A percentile compares a stretch with the other conserved stretches of the same genome.
Evolutionary conservation across 2,888 invertebrate species (phyloP).

Genomic region (Copidosoma aretas): DNA sequence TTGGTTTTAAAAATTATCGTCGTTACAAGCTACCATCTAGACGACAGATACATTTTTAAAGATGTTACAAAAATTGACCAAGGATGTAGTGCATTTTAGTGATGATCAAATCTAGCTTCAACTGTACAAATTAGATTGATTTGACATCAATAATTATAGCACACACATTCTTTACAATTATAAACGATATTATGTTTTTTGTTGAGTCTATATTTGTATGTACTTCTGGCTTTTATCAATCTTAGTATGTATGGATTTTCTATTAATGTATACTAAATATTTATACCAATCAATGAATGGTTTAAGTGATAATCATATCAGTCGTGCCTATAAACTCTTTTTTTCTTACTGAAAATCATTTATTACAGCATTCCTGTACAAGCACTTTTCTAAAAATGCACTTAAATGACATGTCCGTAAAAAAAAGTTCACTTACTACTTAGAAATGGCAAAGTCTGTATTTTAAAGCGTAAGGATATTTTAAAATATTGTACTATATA

Average conservation of each 20-base stretch:
- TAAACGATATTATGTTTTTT: constrained; percentile 35
- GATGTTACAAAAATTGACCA: constrained; percentile 27
- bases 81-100: constrained; percentile 26
- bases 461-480: constrained; percentile 14
- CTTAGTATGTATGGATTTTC: constrained; percentile 33
- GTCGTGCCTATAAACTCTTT: constrained; percentile 36
- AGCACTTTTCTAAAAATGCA: constrained; percentile 35
- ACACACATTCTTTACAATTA: constrained; percentile 22
- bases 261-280: constrained; percentile 28
- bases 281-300: constrained; percentile 25
- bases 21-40: too few species aligned
- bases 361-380: constrained; percentile 39
- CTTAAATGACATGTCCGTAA: constrained; percentile 26
- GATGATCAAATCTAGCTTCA: constrained; percentile 35
- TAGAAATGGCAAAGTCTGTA: constrained; percentile 26
- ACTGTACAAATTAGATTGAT: constrained; percentile 9
- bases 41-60: constrained; percentile 13
- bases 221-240: constrained; percentile 31
- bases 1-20: constrained; percentile 14
- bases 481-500: constrained; percentile 34
- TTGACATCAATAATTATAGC: not conserved
- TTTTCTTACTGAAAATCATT: constrained; percentile 31
- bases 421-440: constrained; percentile 5
- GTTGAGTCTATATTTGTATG: constrained; percentile 30
- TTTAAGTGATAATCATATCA: constrained; percentile 32